Conservation (phyloP, 2,888 invertebrate species). For the Drosophila demipolita region DNA sequence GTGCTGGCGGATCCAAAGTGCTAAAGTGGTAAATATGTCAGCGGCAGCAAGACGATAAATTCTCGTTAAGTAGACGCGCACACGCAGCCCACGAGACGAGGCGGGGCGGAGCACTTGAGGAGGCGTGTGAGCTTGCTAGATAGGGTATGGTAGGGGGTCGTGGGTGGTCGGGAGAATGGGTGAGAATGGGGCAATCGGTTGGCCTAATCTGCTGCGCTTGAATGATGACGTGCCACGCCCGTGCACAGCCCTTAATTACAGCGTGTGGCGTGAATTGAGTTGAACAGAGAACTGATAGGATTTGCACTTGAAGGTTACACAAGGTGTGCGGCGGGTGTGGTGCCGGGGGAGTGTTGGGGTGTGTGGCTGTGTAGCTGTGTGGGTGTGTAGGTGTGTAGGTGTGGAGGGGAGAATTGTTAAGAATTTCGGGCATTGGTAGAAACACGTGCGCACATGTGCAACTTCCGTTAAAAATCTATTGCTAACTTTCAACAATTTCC, state of each 20-base stretch:
- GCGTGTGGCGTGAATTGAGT: conserved; percentile 57
- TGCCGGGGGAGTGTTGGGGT: neutral
- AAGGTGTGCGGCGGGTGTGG: neutral
- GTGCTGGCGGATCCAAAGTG: conserved; percentile 51
- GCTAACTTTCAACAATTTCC: conserved; percentile 78
- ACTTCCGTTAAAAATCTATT: conserved; percentile 82
- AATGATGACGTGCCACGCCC: conserved; percentile 80
- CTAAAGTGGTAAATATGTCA: conserved; percentile 82
- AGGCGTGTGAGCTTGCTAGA: neutral
- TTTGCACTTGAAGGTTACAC: conserved; percentile 1
- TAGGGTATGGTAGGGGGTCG: neutral
- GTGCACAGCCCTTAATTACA: conserved; percentile 69
- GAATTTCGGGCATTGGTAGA: conserved; percentile 41
- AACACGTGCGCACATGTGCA: conserved; percentile 82
- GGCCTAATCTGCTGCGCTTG: conserved; percentile 79
- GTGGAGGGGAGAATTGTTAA: conserved; percentile 8
- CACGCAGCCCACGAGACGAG: conserved; percentile 57
- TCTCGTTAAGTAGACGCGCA: conserved; percentile 81
- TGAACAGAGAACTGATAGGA: conserved; percentile 12
- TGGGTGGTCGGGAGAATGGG: neutral
- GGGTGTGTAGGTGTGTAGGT: neutral
- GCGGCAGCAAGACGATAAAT: conserved; percentile 78
- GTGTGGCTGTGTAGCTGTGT: neutral
- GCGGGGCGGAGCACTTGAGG: conserved; percentile 10
- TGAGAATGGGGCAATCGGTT: conserved; percentile 59